Base-by-base conservation (phyloP, 2,113 vertebrate genomes). In the Rhinolophus ferrumequinum region DNA sequence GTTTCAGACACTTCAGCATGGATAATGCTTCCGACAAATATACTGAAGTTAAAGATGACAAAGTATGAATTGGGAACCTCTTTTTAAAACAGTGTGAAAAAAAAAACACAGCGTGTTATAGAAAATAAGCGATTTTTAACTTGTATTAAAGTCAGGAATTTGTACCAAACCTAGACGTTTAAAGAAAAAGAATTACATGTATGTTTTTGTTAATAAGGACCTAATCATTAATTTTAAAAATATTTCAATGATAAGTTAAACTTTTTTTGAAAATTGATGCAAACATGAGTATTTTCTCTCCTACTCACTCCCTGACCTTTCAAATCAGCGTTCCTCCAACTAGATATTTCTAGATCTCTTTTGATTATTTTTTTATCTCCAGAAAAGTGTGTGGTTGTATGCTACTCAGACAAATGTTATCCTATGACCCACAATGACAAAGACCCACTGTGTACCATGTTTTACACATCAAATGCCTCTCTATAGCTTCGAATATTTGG, bases 401-500 rank as follows among this genome's bases (percentile, higher is more conserved):
- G 47, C 52, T 94, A 64, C 35, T 58, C 81, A 69, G 87, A 82
- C 41, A 88, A 79, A 84, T 64, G 56, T 90, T 79, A 80, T 69
- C 58, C 41, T 92, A 35, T 73, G 88, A 88, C 21, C 12, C 54
- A 33, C 35, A 60, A 35, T 81, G 96, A 96, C 21, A 16, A 95
- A 88, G 73, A 80, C 41, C 77, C n/a, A 84, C 76, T 72, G 26
- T 54, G 41, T 72, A 58, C 47, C 47, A 60, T 88, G 47, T 89
- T 91, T 94, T 93, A 88, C 72, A 90, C 85, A 95, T 96, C 88
- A 95, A 94, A 95, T 95, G 52, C 35, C 44, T 97, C 92, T 88
- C 47, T 47, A 88, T 69, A 82, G 88, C 72, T 94, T 95, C 88
- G 93, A 79, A 75, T 93, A 83, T 86, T 94, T 70, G 73, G 50